Base-by-base conservation (phyloP, 2,113 vertebrate species). In the Gnathonemus echidnorhynchus region DNA sequence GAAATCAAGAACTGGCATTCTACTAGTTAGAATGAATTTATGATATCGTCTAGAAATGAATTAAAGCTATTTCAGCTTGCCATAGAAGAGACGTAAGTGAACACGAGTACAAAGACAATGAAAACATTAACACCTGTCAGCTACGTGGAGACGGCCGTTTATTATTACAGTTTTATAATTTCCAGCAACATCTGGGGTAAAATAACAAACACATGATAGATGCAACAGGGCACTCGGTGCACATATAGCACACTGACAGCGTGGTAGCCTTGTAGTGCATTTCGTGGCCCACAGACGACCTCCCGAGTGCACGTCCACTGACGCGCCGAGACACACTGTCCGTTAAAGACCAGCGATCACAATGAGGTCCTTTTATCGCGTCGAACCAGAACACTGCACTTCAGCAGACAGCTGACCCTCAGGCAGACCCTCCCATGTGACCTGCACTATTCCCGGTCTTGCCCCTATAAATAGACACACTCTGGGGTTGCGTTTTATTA, bases 381-480 rank as follows among this genome's bases (percentile, higher is more conserved):
- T 9, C 17, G 15, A 52, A n/a, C 50, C 15, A 19, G 27, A 56
- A 27, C 50, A 39, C 50, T 89, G 56, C 87, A 53, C 45, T 13
- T 88, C 86, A 92, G 89, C 35, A 8, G 90, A 91, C 91, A 90
- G 91, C 88, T 92, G 91, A 86, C 77, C 52, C 77, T 66, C 88
- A 90, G 89, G 86, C 90, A 93, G 87, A 90, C 49, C n/a, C 31
- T 39, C 49, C 92, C 95, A 95, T 93, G 94, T 96, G 96, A 95
- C 92, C 91, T 89, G 88, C 94, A 92, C 94, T 96, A 96, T 96
- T 96, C 94, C 94, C 93, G 95, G 96, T 94, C 91, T 90, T 88
- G 39, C 70, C 91, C 91, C 94, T 97, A 97, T 96, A 97, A 96
- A 97, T 97, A 97, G 96, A 95, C 93, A 24, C 46, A 83, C 77